A percentile compares a stretch with the other conserved stretches of the same genome.
phyloP scores from a whole-genome alignment of 1,140 invertebrate genomes.

The Trinorchestia longiramus region DNA sequence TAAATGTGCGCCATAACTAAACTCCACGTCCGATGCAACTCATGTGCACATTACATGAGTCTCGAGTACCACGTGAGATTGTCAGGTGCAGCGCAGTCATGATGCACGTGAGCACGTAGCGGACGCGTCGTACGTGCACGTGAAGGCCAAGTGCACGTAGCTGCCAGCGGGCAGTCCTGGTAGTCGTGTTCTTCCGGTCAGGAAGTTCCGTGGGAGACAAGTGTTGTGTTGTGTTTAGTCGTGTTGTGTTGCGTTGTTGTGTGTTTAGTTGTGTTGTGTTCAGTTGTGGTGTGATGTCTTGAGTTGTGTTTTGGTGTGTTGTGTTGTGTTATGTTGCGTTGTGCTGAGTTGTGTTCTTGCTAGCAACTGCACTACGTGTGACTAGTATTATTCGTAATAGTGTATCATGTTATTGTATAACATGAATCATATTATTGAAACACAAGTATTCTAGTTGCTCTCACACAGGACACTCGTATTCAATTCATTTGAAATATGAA shows the following conservation, averaged over 20 bases:
- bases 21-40: neutral
- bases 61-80: neutral
- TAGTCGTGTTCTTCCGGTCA: neutral
- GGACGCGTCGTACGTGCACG: neutral
- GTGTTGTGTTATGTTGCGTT: neutral
- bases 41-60: neutral
- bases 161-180: neutral
- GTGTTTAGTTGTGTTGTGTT: too few relatives aligned
- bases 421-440: too few relatives aligned
- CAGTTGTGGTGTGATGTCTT: too few relatives aligned
- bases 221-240: too few relatives aligned
- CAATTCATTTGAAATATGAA: too few relatives aligned
- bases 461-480: too few relatives aligned
- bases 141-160: neutral
- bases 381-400: neutral
- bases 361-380: neutral
- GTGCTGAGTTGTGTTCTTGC: neutral
- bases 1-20: neutral
- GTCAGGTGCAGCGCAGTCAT: neutral
- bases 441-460: too few relatives aligned
- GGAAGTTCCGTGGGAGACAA: neutral
- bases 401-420: too few relatives aligned
- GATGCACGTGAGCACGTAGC: neutral
- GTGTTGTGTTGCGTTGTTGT: too few relatives aligned
- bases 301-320: too few relatives aligned